Conservation (phyloP, 2,113 vertebrate species). For the Ptilorrhoa leucosticta region DNA sequence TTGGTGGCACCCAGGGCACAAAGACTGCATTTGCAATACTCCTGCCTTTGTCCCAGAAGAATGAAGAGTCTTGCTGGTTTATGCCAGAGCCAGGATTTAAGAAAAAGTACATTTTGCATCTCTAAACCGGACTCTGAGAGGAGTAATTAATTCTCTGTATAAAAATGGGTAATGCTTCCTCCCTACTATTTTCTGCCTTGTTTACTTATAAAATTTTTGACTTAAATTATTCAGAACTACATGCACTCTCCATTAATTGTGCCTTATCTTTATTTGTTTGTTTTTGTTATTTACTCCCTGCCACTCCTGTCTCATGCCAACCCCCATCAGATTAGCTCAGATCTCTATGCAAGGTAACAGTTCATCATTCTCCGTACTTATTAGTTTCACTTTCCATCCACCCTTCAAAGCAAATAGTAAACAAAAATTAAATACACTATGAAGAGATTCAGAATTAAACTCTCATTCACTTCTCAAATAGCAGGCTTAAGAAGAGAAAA, state of each 20-base stretch:
- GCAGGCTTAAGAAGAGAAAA: not conserved
- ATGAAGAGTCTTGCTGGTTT: not conserved
- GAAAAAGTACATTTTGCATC: not conserved
- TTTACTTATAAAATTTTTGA: not conserved
- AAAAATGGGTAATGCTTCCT: not conserved
- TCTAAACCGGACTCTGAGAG: not conserved
- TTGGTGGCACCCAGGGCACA: not conserved
- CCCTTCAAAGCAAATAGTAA: not conserved
- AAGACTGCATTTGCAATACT: not conserved
- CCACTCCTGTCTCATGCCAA: not conserved
- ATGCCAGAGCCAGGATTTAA: not conserved
- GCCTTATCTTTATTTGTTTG: not conserved
- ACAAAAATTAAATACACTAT: not conserved
- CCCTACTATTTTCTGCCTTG: not conserved
- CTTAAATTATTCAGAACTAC: not conserved
- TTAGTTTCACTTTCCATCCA: not conserved
- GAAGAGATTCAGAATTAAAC: not conserved
- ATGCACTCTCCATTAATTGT: not conserved
- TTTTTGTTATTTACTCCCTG: not conserved
- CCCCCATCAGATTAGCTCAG: not conserved
- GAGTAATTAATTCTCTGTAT: not conserved
- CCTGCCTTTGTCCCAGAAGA: not conserved
- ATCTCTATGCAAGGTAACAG: not conserved
- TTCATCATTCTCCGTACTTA: not conserved
- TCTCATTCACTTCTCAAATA: not conserved